phyloP scores from a whole-genome alignment of 2,797 vertebrate genomes.

The Argya squamiceps region DNA sequence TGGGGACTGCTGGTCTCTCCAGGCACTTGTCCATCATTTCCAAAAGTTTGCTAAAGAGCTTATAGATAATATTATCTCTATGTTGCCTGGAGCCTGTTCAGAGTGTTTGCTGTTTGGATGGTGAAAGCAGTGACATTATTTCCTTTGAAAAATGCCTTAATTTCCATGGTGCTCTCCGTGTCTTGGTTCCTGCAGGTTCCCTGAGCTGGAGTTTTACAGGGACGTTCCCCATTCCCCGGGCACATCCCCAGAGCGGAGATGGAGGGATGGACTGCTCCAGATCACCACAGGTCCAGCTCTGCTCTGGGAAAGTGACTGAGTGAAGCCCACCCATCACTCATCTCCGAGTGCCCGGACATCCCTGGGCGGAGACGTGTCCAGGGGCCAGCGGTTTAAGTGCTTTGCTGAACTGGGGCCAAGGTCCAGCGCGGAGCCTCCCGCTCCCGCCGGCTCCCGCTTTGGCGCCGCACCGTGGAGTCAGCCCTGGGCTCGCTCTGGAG shows the following conservation, averaged over 20 bases:
- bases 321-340: background rate
- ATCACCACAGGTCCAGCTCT: background rate
- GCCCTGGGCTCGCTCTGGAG: conserved; percentile 26
- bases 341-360: background rate
- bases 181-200: background rate
- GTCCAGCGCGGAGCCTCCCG: conserved; percentile 5
- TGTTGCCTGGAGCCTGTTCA: background rate
- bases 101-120: background rate
- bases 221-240: rapidly evolving
- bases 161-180: background rate
- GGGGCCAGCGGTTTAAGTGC: background rate
- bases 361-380: background rate
- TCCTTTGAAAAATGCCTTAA: background rate
- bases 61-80: background rate
- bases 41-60: background rate
- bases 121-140: background rate
- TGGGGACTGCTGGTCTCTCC: background rate
- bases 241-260: rapidly evolving
- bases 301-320: background rate
- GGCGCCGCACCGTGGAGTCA: conserved; percentile 42
- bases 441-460: conserved; percentile 18
- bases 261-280: background rate
- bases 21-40: background rate
- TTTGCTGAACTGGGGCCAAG: conserved; percentile 20
- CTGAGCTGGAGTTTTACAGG: rapidly evolving